Evolutionary conservation across 2,888 invertebrate species (phyloP), one percentile per base, ranked within the genome.

Genomic region (Pollenia angustigena): DNA sequence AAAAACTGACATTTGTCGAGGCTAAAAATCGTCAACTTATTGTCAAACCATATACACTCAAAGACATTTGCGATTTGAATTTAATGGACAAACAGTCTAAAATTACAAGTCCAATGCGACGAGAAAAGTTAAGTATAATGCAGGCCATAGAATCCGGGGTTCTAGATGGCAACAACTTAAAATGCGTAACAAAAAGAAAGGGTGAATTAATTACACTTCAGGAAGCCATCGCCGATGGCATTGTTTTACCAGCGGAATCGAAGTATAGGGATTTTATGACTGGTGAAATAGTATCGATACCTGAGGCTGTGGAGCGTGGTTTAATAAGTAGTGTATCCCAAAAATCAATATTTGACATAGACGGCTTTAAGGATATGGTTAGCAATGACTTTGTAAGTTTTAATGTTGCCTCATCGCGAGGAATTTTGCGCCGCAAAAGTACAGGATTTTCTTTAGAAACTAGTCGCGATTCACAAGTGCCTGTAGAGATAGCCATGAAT

Each of bases 301-400:
- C 96, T 18, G 98, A 98, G 92, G 99, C 99, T 0, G 97, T 98
- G 16, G 96, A 97, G 91, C 96, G 97, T 85, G 99, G 99, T 88
- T 95, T 98, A 64, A 96, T 99, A 82, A 97, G 97, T 42, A 97
- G 98, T 1, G 96, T 98, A 23, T 95, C 96, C 7, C 96, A 97
- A 92, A 96, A 96, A 92, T 97, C 97, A 2, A 97, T 98, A 89
- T 98, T 98, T 92, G 97, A 98, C 92, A 97, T 99, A 86, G 98
- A 98, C 90, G 98, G 97, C 79, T 97, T 98, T 91, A 96, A 96
- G 91, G 97, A 97, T 93, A 96, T 97, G 0, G 95, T 96, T 90
- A 96, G 96, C 71, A 96, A 95, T 52, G 97, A 97, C 91, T 97
- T 96, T 91, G 95, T 98, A 90, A 97, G 97, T 88, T 96, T 98